These are phyloP conservation scores for Pseudopipra pipra DNA, from an alignment of 2,113 vertebrate species.

Conservation along the genomic window DNA sequence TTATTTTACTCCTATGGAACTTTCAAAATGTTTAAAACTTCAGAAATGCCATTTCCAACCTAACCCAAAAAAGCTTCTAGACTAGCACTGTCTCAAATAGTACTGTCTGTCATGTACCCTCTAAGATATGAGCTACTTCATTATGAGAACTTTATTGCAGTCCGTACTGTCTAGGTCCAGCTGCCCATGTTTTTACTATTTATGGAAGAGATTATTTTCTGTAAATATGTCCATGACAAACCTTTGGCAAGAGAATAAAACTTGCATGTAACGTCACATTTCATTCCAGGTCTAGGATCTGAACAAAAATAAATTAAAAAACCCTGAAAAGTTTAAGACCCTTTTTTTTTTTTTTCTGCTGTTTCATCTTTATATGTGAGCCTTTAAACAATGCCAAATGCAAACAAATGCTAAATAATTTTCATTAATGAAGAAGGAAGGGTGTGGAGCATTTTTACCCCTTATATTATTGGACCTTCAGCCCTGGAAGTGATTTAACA, in stretches of 20 bases:
- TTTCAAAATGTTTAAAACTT: not conserved
- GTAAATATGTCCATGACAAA: conserved; percentile 48
- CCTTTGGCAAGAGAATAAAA: conserved; percentile 52
- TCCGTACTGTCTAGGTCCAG: not conserved
- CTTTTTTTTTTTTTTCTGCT: not conserved
- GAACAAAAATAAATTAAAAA: conserved; percentile 52
- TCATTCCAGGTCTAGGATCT: conserved; percentile 50
- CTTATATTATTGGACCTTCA: conserved; percentile 32
- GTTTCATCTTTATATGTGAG: conserved; percentile 5
- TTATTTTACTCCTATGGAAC: not conserved
- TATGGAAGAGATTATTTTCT: conserved; percentile 60
- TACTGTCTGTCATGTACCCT: not conserved
- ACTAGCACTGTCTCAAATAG: not conserved
- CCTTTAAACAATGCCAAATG: conserved; percentile 21
- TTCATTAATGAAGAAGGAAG: conserved; percentile 21
- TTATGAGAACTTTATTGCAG: not conserved
- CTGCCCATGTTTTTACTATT: conserved; percentile 48
- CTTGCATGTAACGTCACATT: conserved; percentile 31
- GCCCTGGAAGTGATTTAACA: conserved; percentile 38
- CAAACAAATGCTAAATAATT: conserved; percentile 47
- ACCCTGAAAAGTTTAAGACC: not conserved
- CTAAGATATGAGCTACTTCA: not conserved
- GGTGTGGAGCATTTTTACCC: conserved; percentile 15
- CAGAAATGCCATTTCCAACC: not conserved
- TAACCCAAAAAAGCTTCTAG: not conserved